These are phyloP conservation scores for Luperina nickerlii DNA, from an alignment of 2,888 invertebrate species.

Conservation along the genomic window DNA sequence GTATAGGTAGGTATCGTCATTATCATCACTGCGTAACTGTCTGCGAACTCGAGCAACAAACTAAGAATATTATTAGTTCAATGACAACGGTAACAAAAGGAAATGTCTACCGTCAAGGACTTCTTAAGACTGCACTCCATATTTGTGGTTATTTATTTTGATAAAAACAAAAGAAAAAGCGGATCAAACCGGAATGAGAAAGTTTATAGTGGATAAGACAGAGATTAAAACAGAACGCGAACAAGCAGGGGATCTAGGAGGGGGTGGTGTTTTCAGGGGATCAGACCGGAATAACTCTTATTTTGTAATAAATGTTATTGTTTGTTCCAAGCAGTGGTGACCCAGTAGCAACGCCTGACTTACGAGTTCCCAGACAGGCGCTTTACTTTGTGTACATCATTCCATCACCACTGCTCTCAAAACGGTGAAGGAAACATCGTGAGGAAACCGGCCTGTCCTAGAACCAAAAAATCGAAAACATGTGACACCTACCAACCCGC, in stretches of 20 bases:
- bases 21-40: conserved; percentile 10
- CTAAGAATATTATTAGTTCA: conserved; percentile 13
- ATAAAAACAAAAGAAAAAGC: no score
- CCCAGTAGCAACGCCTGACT: neutral
- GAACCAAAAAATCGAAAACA: neutral
- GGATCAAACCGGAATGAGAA: no score
- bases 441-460: neutral
- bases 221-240: no score
- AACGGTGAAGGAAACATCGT: neutral
- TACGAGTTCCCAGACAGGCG: neutral
- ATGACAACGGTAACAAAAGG: conserved; percentile 19
- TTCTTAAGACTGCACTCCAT: neutral
- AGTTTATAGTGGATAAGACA: no score
- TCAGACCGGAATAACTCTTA: no score
- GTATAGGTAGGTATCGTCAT: neutral
- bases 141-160: neutral
- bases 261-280: no score
- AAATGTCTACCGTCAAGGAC: neutral
- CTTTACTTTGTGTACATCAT: neutral
- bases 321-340: neutral
- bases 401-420: neutral
- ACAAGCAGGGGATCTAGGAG: no score
- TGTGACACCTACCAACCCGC: neutral
- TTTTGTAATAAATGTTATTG: neutral
- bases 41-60: conserved; percentile 8